Percentiles rank a stretch among this genome's conserved stretches.
These are phyloP conservation scores for Arnoldichthys spilopterus DNA, from an alignment of 2,797 vertebrate species.

Conservation along the genomic window DNA sequence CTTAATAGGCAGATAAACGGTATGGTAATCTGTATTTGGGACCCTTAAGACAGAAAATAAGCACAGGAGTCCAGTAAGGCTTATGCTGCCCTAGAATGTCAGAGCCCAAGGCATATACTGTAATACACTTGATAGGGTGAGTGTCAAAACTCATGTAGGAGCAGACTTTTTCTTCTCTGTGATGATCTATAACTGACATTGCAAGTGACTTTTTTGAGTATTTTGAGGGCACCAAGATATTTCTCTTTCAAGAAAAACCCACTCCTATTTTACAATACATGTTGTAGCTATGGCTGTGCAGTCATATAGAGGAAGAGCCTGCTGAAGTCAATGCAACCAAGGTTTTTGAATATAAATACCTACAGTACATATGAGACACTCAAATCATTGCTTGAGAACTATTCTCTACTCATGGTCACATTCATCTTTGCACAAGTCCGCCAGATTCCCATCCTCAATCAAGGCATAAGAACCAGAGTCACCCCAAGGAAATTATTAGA, in stretches of 20 bases:
- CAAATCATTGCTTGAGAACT: neutral
- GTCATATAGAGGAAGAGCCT: no score
- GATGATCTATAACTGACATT: no score
- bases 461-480: neutral
- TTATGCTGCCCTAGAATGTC: neutral
- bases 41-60: neutral
- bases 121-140: no score
- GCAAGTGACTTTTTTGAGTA: no score
- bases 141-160: no score
- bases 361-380: neutral
- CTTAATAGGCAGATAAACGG: neutral
- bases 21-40: neutral
- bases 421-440: neutral
- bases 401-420: neutral
- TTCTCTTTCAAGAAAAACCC: no score
- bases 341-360: neutral
- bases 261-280: no score
- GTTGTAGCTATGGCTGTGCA: no score
- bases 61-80: neutral
- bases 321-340: no score
- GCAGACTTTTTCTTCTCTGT: neutral
- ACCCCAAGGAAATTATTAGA: neutral
- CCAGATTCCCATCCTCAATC: no score
- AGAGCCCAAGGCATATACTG: neutral
- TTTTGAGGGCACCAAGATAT: no score